Base-by-base conservation (phyloP, 1,140 invertebrate genomes). In the Megathymus violae region DNA sequence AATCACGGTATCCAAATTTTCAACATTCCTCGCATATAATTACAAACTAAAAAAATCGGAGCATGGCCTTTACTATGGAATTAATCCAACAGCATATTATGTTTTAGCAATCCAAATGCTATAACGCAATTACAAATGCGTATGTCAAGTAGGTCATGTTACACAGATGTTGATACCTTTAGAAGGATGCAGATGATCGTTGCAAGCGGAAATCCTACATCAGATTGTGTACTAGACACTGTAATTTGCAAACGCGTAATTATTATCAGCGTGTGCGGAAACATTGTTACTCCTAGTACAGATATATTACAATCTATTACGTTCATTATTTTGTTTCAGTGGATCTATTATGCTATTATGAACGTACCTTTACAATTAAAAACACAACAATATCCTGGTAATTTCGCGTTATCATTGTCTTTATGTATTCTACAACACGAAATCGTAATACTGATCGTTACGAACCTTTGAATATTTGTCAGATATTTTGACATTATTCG, bases 181-280 rank as follows among this genome's bases (percentile, higher is more conserved):
- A 31, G 27, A 31, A 31, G 27, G 27, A 31, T 47, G 19, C 27
- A 40, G 34, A 52, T 34, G 40, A 40, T 34, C n/a, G n/a, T 14
- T 52, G 50, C 15, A 19, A 59, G 50, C 60, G 68, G 68, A 71
- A 63, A 71, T 71, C 68, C 68, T 67, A 61, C 64, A 67, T 67
- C 54, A 71, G 64, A 71, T 67, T 68, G 60, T 34, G 56, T 61
- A 46, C 43, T 47, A 64, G 34, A 40, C 7, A 52, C 34, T 52
- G 36, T 17, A 40, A 40, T 52, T 22, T 52, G 50, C 17, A 16
- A 52, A 17, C 16, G n/a, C 31, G 40, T 52, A 52, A 52, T 52
- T 34, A 52, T n/a, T 50, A 14, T 36, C 17, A 51, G 16, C 50
- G n/a, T 17, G 11, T 17, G 11, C 50, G 34, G 34, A 52, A 36